Evolutionary conservation across 2,888 invertebrate genomes (phyloP), one percentile per base, ranked within the genome.

Genomic region (Hanleya hanleyi): DNA sequence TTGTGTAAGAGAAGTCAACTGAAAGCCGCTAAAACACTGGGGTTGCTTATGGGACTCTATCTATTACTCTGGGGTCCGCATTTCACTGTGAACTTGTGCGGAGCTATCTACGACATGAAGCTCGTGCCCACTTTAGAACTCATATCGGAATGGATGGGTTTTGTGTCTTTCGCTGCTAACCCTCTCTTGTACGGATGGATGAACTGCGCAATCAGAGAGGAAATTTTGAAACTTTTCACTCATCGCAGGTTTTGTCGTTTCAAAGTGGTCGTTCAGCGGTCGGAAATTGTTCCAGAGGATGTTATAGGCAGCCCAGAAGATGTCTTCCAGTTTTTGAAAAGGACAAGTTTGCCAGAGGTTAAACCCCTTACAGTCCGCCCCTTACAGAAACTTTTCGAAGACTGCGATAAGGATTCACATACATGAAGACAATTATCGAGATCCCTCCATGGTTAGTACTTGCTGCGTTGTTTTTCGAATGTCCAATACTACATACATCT

Each of bases 131-230:
- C 62, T 0, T n/a, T 41, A 12, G 78, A 77, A 37, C 51, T 78
- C 7, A n/a, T 79, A 18, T 69, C 68, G 1, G 64, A 73, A 9
- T 82, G 82, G 82, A 49, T 82, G 15, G 77, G 76, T 0, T 80
- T 74, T 57, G 29, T 69, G 9, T 76, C 80, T 33, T 80, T 75
- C 62, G 79, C 81, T 35, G 72, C 77, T 29, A 81, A 82, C 65
- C 79, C 82, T 6, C 71, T 79, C n/a, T 71, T 82, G n/a, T 82
- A 81, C 68, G 80, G 82, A 7, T 75, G 75, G 69, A 70, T 81
- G 70, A 82, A 82, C 73, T 26, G 77, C 18, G 35, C 75, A 22
- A 79, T 80, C n/a, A 71, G 79, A 0, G 74, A 76, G 32, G 78
- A 79, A 32, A 57, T 77, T 9, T 33, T 70, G 22, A 36, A 36